These are phyloP conservation scores for Sphaeridia pumilis DNA, from an alignment of 2,888 invertebrate genomes.

Conservation along the genomic window DNA sequence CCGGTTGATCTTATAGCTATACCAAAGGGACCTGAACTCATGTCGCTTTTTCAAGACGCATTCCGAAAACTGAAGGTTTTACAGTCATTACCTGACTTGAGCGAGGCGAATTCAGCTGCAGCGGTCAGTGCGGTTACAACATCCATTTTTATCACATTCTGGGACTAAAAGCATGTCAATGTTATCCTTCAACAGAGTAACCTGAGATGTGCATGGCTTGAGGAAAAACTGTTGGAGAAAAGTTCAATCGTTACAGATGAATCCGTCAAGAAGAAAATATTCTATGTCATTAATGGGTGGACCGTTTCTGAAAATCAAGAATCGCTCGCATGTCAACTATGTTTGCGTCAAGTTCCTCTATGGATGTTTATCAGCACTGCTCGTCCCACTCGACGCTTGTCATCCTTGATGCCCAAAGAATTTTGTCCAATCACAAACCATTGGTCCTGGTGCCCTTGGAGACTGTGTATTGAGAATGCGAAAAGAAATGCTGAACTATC, in stretches of 20 bases:
- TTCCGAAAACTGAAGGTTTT: not conserved
- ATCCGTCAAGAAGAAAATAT: not conserved
- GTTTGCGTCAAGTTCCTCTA: conserved; percentile 12
- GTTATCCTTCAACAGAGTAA: no score
- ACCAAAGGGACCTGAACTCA: conserved; percentile 6
- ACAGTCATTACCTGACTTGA: not conserved
- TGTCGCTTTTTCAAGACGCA: not conserved
- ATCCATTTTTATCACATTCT: not conserved
- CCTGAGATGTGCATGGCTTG: no score
- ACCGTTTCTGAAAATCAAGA: conserved; percentile 3
- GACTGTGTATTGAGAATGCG: not conserved
- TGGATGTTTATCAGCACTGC: conserved; percentile 8
- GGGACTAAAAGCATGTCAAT: no score
- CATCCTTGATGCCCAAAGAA: no score
- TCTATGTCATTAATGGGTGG: conserved; percentile 10
- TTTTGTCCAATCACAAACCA: conserved; percentile 11
- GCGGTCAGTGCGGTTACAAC: not conserved
- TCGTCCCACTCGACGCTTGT: no score
- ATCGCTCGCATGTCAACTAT: conserved; percentile 4
- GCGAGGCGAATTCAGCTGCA: not conserved
- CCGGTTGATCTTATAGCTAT: conserved; percentile 7
- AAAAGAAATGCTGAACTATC: not conserved
- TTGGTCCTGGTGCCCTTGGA: conserved; percentile 17
- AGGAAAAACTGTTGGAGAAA: not conserved
- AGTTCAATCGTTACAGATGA: not conserved